phyloP scores from a whole-genome alignment of 2,888 invertebrate genomes.

The Drosophila nr. perissopoda region DNA sequence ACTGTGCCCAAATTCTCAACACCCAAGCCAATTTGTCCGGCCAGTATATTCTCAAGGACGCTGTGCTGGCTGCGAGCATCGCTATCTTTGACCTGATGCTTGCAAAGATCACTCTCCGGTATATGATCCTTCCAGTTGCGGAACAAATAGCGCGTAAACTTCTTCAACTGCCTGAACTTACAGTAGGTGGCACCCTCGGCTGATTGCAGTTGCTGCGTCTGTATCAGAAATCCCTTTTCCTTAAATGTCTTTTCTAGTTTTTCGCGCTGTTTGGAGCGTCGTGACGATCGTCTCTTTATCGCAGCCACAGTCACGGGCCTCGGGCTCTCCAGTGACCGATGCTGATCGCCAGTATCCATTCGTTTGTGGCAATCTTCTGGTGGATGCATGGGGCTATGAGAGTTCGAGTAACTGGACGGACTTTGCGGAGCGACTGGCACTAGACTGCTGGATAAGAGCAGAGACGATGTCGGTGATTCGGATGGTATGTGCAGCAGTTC shows the following conservation, averaged over 20 bases:
- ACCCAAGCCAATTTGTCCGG: constrained; percentile 43
- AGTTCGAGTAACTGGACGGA: constrained; percentile 54
- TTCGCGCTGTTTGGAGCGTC: constrained; percentile 93
- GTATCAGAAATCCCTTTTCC: constrained; percentile 96
- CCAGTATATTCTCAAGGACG: constrained; percentile 54
- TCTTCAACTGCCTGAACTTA: constrained; percentile 95
- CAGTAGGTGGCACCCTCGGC: constrained; percentile 97
- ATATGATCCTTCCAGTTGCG: constrained; percentile 97
- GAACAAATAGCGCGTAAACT: constrained; percentile 95
- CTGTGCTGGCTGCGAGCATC: constrained; percentile 28
- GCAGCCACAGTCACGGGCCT: constrained; percentile 22
- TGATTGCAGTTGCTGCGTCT: constrained; percentile 96
- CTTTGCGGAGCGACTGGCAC: constrained; percentile 63
- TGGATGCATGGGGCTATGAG: constrained; percentile 44
- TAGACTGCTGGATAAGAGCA: constrained; percentile 63
- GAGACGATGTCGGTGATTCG: constrained; percentile 78
- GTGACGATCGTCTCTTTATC: constrained; percentile 90
- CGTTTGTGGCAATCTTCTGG: constrained; percentile 41
- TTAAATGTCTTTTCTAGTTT: constrained; percentile 96
- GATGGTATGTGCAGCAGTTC: constrained; percentile 83
- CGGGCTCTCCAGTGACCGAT: constrained; percentile 16
- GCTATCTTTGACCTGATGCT: constrained; percentile 38
- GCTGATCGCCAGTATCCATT: constrained; percentile 21
- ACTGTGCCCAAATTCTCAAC: constrained; percentile 34
- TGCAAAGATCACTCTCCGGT: constrained; percentile 86